Base-by-base conservation (phyloP, 92 coral and sea anemone genomes). In the Phenganax stokvisi region DNA sequence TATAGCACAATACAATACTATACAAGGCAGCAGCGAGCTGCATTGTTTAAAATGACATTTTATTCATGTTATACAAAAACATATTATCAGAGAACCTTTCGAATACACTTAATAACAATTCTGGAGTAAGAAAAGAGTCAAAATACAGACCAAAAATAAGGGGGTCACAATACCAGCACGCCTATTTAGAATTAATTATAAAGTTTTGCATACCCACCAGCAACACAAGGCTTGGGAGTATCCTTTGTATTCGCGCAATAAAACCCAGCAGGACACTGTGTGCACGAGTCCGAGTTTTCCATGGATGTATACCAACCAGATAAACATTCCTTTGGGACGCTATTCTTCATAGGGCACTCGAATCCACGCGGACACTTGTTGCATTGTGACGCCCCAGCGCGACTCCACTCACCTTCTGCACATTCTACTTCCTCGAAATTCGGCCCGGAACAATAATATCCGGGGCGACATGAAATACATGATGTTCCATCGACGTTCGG, bases 401-500 rank as follows among this genome's bases (percentile, higher is more conserved):
- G 89, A 53, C 97, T 88, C 85, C 92, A 94, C 85, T 91, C 86
- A n/a, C 98, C 98, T 1, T 82, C 74, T 0, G 53, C 79, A 85
- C 98, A 94, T 5, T 92, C 85, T 16, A 79, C 20, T 84, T 92
- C 97, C 20, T 74, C 76, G 65, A 87, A 87, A 78, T 87, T 72
- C 11, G 98, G 96, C 51, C 97, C 81, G 9, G 85, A 56, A 77
- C 98, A 94, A 81, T 84, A 94, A 75, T 88, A 87, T 9, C 98
- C 98, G 9, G 96, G 88, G 2, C 88, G 87, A 61, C 98, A 94
- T 28, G 88, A 87, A 7, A 62, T 77, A 72, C 98, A 94, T 20
- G 87, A 88, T 16, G 94, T 94, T 7, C 89, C 98, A 71, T 93
- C 85, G 71, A 72, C 37, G 76, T 92, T 92, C 51, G 97, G 98